A percentile compares a stretch with the other conserved stretches of the same genome.
Conservation (phyloP, 2,113 vertebrate species). For the Poeciliopsis retropinna region DNA sequence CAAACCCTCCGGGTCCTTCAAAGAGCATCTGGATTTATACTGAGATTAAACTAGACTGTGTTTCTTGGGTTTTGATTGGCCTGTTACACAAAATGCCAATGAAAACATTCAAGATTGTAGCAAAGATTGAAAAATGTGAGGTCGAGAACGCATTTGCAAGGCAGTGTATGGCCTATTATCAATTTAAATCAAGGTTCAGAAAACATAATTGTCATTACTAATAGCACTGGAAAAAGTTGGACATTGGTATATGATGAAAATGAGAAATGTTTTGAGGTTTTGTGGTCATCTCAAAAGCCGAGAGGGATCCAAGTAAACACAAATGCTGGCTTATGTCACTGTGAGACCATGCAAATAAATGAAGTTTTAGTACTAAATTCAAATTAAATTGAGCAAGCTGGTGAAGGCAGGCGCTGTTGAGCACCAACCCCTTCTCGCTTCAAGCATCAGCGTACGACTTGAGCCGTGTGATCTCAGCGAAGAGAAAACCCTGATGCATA, state of each 20-base stretch:
- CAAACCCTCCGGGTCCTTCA: neutral
- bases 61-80: neutral
- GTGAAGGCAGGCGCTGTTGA: constrained; percentile 36
- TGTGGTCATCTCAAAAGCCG: constrained; percentile 54
- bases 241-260: constrained; percentile 43
- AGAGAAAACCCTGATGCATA: constrained; percentile 74
- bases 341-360: constrained; percentile 43
- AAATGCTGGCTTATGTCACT: constrained; percentile 45
- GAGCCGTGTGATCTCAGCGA: constrained; percentile 72
- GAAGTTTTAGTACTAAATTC: constrained; percentile 30
- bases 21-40: neutral
- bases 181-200: no score
- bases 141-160: neutral
- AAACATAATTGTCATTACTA: no score
- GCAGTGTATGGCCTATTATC: neutral
- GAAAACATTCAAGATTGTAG: constrained; percentile 17
- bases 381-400: constrained; percentile 28
- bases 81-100: neutral
- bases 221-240: constrained; percentile 22
- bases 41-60: neutral
- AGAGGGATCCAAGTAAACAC: constrained; percentile 19
- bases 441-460: constrained; percentile 70
- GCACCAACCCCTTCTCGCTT: constrained; percentile 53
- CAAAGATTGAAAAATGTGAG: constrained; percentile 10
- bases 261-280: constrained; percentile 31